Evolutionary conservation across 2,888 invertebrate species (phyloP), one percentile per base, ranked within the genome.

Genomic region (Agrotis exclamationis): DNA sequence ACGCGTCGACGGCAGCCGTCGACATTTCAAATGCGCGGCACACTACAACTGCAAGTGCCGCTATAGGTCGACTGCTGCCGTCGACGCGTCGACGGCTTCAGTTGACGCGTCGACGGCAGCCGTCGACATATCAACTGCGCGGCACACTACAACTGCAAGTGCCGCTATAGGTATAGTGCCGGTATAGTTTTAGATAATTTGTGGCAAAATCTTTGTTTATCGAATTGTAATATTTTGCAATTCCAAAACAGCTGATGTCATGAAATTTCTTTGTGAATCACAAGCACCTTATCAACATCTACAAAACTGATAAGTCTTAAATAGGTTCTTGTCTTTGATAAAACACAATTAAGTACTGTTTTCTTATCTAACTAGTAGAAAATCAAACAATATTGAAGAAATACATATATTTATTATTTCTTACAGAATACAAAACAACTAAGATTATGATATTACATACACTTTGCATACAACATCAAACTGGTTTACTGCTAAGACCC

Each of bases 401-500:
- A 87, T 85, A 85, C 84, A 85, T 79, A 70, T 74, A 76, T 85
- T 86, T 86, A 86, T 86, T 86, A 86, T 86, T 79, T 83, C 84
- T 86, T 86, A 86, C 59, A 82, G 72, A 82, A 84, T 86, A 86
- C 83, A 92, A 92, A 93, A 93, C 89, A 87, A 88, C 85, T 88
- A 86, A 88, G 88, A 90, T 89, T 89, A 80, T 85, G 82, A 87
- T 85, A 89, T 87, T 87, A 82, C 86, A 89, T 86, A 89, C 73
- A 82, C 80, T 82, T 86, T 80, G 76, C 79, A 79, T 82, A 88
- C 80, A 86, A 86, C 84, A 88, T 83, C 76, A 80, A 82, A 85
- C 70, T 73, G 67, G 66, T 84, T 85, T 76, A 72, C 56, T 75
- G 62, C 76, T 70, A 82, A 82, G 78, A 79, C 68, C 82, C 76